Evolutionary conservation across 2,113 vertebrate genomes (phyloP), one percentile per base, ranked within the genome.

Genomic region (Phalacrocorax aristotelis): DNA sequence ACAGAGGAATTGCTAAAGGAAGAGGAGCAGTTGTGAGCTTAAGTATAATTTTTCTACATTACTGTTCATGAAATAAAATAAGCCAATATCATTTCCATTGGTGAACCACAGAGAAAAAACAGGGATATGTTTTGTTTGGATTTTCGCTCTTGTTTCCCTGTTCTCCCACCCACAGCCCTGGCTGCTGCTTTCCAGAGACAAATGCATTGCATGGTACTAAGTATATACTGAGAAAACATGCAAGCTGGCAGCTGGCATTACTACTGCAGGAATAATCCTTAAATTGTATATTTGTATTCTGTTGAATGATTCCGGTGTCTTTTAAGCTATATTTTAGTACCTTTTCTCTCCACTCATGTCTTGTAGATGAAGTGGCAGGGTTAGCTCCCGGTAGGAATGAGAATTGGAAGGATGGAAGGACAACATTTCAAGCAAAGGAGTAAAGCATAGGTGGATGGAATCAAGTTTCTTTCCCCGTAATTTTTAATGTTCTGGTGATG

Each of bases 21-120:
- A 89, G 48, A 82, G 32, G 20, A 91, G 68, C 54, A 48, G 71
- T 57, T 92, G 62, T 62, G 75, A 88, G 40, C 27, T 86, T 77
- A 77, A 25, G 29, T 77, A 49, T 36, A 66, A 62, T 92, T 94
- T 85, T 90, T 95, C 79, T 89, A 52, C 20, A 81, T 90, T 93
- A 77, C 71, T 86, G 42, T 92, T 96, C 42, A 90, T 92, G 88
- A 94, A 90, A 80, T 91, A 81, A 87, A 92, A 90, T 51, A 84
- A 86, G 27, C 34, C 68, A 93, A 74, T 89, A 52, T 74, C 77
- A 62, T 79, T 86, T 87, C 70, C 55, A 81, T 16, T 71, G n/a
- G 51, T 66, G 82, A 97, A 68, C 22, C 55, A 82, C 46, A 36
- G 48, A 89, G 42, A 29, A 82, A 94, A 95, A 84, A 46, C 38